These are phyloP conservation scores for Vultur gryphus DNA, from an alignment of 2,797 vertebrate genomes.

Conservation along the genomic window DNA sequence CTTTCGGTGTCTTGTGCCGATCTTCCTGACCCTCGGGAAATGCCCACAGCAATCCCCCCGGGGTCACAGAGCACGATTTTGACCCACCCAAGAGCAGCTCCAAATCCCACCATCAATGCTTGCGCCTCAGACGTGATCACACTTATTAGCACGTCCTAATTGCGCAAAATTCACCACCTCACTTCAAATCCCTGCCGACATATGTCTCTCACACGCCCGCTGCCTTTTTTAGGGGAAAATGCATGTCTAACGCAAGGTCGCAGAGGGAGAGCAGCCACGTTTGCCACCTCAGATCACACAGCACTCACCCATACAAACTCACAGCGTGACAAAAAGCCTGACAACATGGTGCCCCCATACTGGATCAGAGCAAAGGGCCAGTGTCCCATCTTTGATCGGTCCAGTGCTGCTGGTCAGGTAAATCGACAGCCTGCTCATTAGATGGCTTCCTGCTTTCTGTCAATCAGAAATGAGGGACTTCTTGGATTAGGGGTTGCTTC, in stretches of 20 bases:
- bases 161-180: background rate
- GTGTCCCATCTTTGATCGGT: background rate
- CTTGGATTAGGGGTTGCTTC: background rate
- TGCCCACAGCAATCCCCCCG: background rate
- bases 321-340: fast-evolving
- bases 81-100: background rate
- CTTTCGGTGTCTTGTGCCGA: fast-evolving
- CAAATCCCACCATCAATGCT: background rate
- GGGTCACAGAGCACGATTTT: background rate
- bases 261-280: background rate
- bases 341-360: fast-evolving
- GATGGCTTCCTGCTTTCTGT: background rate
- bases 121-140: fast-evolving
- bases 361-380: background rate
- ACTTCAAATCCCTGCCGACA: background rate
- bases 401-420: background rate
- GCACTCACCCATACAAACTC: background rate
- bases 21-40: background rate
- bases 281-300: background rate
- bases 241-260: background rate
- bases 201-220: fast-evolving
- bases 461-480: background rate
- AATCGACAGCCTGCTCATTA: background rate
- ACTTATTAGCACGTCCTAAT: background rate
- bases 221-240: background rate